phyloP scores from a whole-genome alignment of 2,797 vertebrate species.

The Enoplosus armatus region DNA sequence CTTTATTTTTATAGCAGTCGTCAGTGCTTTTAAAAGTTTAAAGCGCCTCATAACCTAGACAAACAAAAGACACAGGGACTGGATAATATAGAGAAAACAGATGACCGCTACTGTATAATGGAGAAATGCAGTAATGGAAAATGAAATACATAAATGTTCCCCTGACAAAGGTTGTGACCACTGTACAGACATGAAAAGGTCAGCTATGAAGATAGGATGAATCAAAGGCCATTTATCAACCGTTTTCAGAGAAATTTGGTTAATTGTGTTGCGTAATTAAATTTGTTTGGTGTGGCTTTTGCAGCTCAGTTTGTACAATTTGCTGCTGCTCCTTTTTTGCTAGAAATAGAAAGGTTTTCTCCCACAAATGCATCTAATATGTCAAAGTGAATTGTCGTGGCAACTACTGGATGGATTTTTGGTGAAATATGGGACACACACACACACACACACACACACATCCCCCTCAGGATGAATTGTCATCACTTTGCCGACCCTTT shows the following conservation, averaged over 20 bases:
- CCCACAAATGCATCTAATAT: too few species aligned
- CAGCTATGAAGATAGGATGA: background rate
- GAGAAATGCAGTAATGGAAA: background rate
- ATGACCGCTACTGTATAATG: background rate
- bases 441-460: too few species aligned
- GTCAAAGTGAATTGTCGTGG: background rate
- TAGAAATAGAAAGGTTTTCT: too few species aligned
- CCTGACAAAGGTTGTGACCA: background rate
- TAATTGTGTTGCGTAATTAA: background rate
- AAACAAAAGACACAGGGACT: slow-evolving; percentile 15
- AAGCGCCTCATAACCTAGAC: background rate
- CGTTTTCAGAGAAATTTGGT: background rate
- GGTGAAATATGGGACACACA: too few species aligned
- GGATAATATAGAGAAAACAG: slow-evolving; percentile 4
- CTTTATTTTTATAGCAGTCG: slow-evolving; percentile 34
- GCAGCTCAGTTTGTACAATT: too few species aligned
- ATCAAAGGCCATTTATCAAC: too few species aligned
- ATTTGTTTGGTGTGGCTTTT: too few species aligned
- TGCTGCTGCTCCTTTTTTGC: too few species aligned
- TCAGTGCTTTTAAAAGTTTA: slow-evolving; percentile 22
- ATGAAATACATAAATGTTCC: background rate
- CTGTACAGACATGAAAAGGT: background rate
- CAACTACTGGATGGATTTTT: background rate
- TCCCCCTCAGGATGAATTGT: background rate
- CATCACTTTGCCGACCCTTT: background rate